Base-by-base conservation (phyloP, 2,797 vertebrate genomes). In the Rhinogobio ventralis region DNA sequence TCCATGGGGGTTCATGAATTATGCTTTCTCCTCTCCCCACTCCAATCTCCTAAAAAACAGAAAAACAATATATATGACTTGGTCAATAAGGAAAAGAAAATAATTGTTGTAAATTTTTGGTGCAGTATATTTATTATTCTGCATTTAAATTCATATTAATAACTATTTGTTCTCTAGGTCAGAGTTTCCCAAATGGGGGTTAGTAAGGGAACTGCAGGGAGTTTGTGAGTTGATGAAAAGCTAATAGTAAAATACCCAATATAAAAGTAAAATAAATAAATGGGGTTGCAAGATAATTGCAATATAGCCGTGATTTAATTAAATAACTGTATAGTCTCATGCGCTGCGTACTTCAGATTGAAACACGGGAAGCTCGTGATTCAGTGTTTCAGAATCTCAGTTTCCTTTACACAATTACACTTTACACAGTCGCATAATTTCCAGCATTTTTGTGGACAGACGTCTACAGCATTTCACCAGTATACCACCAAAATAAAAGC, bases 31-130 rank as follows among this genome's bases (percentile, higher is more conserved):
- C 30, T 79, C 86, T 88, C 69, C 82, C 68, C 77, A 36, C 67
- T 4, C 87, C 76, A 45, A 71, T 68, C 71, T 46, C 68, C 93
- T 95, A 82, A 75, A 49, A 79, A 86, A 42, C 68, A 73, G 5
- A 19, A 42, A 42, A 66, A 62, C 46, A 62, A 53, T 42, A n/a
- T 42, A n/a, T 2, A 39, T 78, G 25, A 77, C 20, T 53, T 28
- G 13, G 51, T 71, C 3, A 69, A 10, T 23, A 30, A 39, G 17
- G 17, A 62, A 76, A 8, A 15, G 55, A 13, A 74, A 5, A 39
- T 8, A 57, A 36, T 14, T 14, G 14, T 42, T 25, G 23, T 7
- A 39, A 9, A 17, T 23, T 4, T 42, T 14, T 14, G 5, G 23
- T n/a, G 7, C 1, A 57, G 8, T 9, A 5, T 42, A 10, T 49